A percentile compares a stretch with the other conserved stretches of the same genome.
Conservation (phyloP, 2,888 invertebrate species). For the Troides oblongomaculatus region DNA sequence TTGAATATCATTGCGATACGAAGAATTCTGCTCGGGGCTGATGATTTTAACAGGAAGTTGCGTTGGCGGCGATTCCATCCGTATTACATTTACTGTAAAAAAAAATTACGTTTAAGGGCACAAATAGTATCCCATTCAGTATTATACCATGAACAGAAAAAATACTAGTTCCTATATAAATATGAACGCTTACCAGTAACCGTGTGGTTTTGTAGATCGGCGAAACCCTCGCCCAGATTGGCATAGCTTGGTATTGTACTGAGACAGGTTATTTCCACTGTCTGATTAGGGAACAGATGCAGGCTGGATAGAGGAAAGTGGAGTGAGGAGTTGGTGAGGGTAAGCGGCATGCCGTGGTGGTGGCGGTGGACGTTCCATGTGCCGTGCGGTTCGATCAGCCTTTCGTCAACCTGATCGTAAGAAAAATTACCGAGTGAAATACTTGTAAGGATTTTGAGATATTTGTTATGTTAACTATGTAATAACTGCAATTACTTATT, state of each 20-base stretch:
- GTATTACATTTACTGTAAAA: constrained; percentile 70
- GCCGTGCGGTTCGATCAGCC: constrained; percentile 65
- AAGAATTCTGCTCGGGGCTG: constrained; percentile 54
- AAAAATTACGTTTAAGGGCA: constrained; percentile 25
- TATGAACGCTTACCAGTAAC: constrained; percentile 81
- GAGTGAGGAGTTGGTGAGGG: constrained; percentile 71
- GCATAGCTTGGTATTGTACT: constrained; percentile 89
- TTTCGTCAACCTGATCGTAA: constrained; percentile 63
- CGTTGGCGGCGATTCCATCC: constrained; percentile 67
- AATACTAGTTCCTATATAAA: no score
- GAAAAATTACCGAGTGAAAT: not conserved
- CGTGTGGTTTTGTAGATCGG: constrained; percentile 85
- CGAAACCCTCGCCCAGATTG: constrained; percentile 83
- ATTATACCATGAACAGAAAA: no score
- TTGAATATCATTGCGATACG: constrained; percentile 42
- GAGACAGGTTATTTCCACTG: constrained; percentile 86
- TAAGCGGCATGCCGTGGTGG: constrained; percentile 68
- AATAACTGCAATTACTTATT: no score
- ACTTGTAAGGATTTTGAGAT: no score
- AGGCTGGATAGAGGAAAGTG: constrained; percentile 85
- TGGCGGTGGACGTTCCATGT: constrained; percentile 60
- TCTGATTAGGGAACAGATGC: constrained; percentile 84
- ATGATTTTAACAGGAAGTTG: constrained; percentile 71
- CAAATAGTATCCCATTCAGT: not conserved
- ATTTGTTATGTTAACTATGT: no score